Percentiles rank a stretch among this genome's conserved stretches.
These are phyloP conservation scores for Drosophila demipolita DNA, from an alignment of 2,888 invertebrate genomes.

Conservation along the genomic window DNA sequence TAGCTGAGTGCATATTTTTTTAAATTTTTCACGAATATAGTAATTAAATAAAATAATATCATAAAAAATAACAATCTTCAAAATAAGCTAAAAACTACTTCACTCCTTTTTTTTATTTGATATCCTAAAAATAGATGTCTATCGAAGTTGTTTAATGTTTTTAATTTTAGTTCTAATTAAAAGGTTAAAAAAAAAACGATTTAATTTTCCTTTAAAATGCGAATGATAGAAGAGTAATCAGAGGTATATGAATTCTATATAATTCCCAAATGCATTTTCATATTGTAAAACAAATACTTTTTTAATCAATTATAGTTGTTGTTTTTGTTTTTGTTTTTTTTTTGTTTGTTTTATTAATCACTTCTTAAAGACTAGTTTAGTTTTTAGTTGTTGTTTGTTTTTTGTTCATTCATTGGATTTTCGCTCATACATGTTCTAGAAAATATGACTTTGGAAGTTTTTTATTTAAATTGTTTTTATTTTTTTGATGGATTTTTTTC, in stretches of 20 bases:
- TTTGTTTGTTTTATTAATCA: slow-evolving; percentile 65
- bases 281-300: background rate
- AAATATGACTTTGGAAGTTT: slow-evolving; percentile 34
- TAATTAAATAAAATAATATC: background rate
- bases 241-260: background rate
- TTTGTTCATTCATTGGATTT: slow-evolving; percentile 27
- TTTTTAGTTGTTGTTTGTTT: slow-evolving; percentile 37
- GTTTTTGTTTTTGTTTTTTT: background rate
- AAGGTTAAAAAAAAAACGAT: background rate
- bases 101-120: background rate
- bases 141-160: background rate
- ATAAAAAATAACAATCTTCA: background rate
- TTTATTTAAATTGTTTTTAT: background rate
- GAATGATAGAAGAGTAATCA: too few species aligned
- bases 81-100: background rate
- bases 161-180: background rate
- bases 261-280: slow-evolving; percentile 9
- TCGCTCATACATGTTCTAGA: slow-evolving; percentile 31
- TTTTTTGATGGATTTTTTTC: background rate
- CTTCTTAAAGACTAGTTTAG: slow-evolving; percentile 59
- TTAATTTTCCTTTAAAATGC: background rate
- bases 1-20: background rate
- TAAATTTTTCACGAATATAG: background rate
- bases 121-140: background rate
- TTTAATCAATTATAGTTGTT: slow-evolving; percentile 17